These are phyloP conservation scores for Gymnopithys bicolor DNA, from an alignment of 2,797 vertebrate genomes.

Conservation along the genomic window DNA sequence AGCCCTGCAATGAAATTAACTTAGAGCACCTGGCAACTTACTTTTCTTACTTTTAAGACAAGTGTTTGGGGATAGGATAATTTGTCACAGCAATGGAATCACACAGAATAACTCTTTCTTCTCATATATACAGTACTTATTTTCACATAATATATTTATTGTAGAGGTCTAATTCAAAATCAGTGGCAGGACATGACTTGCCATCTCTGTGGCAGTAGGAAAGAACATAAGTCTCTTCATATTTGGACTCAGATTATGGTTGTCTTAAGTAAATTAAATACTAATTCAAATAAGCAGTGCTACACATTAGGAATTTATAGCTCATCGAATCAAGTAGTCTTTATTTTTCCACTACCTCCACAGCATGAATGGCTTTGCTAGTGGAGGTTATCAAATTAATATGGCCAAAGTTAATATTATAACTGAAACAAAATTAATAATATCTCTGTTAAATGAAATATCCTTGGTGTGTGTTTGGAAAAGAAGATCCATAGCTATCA, in stretches of 20 bases:
- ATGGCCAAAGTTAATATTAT: neutral
- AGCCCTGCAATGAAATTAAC: neutral
- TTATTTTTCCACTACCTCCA: neutral
- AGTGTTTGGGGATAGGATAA: neutral
- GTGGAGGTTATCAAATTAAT: neutral
- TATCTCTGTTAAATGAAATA: neutral
- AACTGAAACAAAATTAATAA: neutral
- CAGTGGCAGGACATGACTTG: neutral
- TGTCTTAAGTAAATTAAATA: neutral
- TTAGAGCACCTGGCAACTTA: neutral
- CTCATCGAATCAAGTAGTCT: neutral
- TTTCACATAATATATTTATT: neutral
- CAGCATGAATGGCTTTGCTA: neutral
- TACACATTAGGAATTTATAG: neutral
- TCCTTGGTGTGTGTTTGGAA: neutral
- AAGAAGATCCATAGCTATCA: neutral
- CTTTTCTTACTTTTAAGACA: neutral
- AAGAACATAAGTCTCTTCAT: neutral
- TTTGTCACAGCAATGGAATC: neutral
- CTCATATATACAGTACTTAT: neutral
- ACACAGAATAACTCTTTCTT: neutral
- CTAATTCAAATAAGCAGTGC: neutral
- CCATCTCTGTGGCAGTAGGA: neutral
- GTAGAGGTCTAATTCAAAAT: neutral
- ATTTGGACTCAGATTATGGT: neutral